Percentiles rank a stretch among this genome's conserved stretches.
Conservation (phyloP, 2,113 vertebrate genomes). For the Numenius arquata region DNA sequence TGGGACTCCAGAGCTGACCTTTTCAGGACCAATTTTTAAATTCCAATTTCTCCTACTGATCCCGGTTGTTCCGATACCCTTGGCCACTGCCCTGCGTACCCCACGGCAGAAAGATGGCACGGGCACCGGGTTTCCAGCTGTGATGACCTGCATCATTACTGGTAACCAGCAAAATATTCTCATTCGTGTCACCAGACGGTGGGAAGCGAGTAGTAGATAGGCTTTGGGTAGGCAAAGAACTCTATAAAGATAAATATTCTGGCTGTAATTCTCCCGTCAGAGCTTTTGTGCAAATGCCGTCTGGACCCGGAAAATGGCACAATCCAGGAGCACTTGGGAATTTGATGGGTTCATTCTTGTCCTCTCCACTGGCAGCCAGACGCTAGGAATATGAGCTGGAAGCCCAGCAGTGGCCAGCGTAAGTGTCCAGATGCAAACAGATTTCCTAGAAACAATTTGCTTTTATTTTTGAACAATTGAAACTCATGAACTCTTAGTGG, state of each 20-base stretch:
- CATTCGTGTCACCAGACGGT: background rate
- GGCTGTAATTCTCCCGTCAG: background rate
- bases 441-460: background rate
- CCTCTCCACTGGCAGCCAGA: background rate
- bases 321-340: background rate
- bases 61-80: background rate
- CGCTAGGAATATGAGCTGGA: background rate
- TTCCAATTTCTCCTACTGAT: background rate
- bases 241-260: background rate
- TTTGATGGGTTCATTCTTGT: background rate
- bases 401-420: background rate
- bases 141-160: background rate
- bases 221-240: background rate
- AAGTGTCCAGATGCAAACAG: background rate
- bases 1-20: background rate
- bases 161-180: background rate
- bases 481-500: background rate
- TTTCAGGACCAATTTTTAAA: background rate
- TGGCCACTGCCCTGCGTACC: background rate
- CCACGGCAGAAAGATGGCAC: background rate
- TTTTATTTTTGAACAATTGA: background rate
- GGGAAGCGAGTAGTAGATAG: background rate
- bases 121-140: background rate
- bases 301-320: background rate
- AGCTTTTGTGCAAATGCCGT: background rate